Evolutionary conservation across 2,113 vertebrate genomes (phyloP), one percentile per base, ranked within the genome.

Genomic region (Heptranchias perlo): DNA sequence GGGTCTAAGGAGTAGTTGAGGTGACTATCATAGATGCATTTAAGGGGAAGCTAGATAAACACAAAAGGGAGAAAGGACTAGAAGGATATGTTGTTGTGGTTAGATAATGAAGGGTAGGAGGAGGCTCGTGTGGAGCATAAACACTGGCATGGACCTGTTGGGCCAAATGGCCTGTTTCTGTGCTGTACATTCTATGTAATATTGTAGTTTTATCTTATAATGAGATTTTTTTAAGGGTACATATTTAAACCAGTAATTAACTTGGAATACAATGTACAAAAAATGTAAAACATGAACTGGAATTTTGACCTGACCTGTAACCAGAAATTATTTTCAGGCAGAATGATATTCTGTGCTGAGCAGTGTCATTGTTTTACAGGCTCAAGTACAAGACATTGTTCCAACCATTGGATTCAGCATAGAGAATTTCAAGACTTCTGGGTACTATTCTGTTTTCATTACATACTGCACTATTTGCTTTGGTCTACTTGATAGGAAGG

Each of bases 401-500:
- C 99, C 99, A 96, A 99, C 99, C 35, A 99, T 99, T 97, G 99
- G 99, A 97, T 99, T 99, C 98, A 99, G 98, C 97, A 98, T 99
- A 98, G 99, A 99, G 97, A 99, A 99, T 97, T 99, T 99, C 97
- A 99, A 99, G 97, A 99, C 99, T 11, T 99, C 99, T 69, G 99
- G 99, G 99, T 99, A 98, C 89, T 67, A 44, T 64, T 76, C 25
- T 73, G 61, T 69, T 91, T 91, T 91, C 10, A 91, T 61, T 94
- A 67, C 10, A 69, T 28, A 31, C 25, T 95, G 44, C 44, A 35
- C 64, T 47, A 25, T 67, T 67, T 14, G 4, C 25, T 95, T 49
- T 67, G 47, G 39, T 69, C 23, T 67, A 13, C 4, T 4, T 47
- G 8, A 95, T 95, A 13, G 35, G 58, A 64, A 67, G 21, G 49